Evolutionary conservation across 2,113 vertebrate species (phyloP).

Genomic region (Datnioides undecimradiatus): DNA sequence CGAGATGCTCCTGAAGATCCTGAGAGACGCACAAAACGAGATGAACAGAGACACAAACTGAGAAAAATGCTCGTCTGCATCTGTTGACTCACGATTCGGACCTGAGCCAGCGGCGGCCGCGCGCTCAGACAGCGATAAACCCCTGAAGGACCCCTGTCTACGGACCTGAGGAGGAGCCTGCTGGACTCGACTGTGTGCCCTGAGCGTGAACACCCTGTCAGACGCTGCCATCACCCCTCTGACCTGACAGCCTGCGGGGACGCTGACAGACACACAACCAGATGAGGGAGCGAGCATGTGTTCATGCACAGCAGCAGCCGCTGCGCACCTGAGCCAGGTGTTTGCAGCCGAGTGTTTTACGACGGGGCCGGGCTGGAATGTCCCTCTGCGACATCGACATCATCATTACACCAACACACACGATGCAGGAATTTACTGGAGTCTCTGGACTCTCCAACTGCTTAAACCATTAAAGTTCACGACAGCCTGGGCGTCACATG

Average conservation of each 20-base stretch:
- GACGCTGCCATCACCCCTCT: conserved; percentile 57
- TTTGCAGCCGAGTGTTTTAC: conserved; percentile 73
- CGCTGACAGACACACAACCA: conserved; percentile 27
- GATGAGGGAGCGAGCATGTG: conserved; percentile 34
- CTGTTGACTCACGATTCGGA: conserved; percentile 39
- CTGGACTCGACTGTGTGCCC: conserved; percentile 47
- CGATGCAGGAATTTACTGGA: conserved; percentile 3
- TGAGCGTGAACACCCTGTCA: conserved; percentile 56
- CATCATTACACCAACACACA: conserved; percentile 37
- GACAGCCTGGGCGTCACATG: not conserved
- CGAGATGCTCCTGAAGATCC: conserved; percentile 18
- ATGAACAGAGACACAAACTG: conserved; percentile 44
- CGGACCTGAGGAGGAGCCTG: conserved; percentile 33
- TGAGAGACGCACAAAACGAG: conserved; percentile 29
- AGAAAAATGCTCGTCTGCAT: conserved; percentile 48
- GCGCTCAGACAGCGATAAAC: conserved; percentile 43
- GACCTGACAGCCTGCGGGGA: conserved; percentile 54
- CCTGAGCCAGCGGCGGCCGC: conserved; percentile 28
- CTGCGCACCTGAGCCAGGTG: conserved; percentile 77
- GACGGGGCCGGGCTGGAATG: conserved; percentile 80
- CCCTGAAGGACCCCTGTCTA: conserved; percentile 36
- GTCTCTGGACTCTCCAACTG: not conserved
- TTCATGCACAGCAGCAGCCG: conserved; percentile 22
- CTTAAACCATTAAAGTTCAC: too few relatives aligned
- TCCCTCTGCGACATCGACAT: conserved; percentile 22